These are phyloP conservation scores for Sinocyclocheilus grahami DNA, from an alignment of 2,113 vertebrate genomes.

Conservation along the genomic window DNA sequence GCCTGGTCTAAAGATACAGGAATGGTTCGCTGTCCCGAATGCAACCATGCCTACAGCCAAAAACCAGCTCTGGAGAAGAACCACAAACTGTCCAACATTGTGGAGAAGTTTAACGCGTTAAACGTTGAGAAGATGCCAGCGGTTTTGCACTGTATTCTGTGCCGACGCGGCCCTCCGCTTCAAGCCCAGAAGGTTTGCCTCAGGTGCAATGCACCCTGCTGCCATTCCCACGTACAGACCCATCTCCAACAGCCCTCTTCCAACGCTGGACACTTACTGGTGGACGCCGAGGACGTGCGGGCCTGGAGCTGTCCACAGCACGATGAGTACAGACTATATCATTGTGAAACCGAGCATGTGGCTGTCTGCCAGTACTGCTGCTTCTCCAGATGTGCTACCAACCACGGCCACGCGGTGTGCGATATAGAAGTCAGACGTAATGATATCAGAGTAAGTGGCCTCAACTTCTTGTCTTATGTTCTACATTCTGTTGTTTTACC, in stretches of 20 bases:
- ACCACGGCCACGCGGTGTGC: constrained; percentile 93
- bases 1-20: constrained; percentile 93
- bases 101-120: constrained; percentile 94
- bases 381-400: constrained; percentile 92
- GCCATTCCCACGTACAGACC: constrained; percentile 94
- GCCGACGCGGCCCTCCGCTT: constrained; percentile 89
- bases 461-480: neutral
- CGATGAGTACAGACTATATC: constrained; percentile 95
- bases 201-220: constrained; percentile 97
- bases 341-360: constrained; percentile 97
- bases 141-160: constrained; percentile 91
- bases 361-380: constrained; percentile 98
- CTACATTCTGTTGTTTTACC: neutral
- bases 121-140: constrained; percentile 88
- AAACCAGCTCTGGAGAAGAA: constrained; percentile 96
- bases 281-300: constrained; percentile 91
- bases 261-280: constrained; percentile 93
- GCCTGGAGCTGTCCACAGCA: constrained; percentile 98
- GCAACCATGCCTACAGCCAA: constrained; percentile 95
- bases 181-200: constrained; percentile 95
- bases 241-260: constrained; percentile 96
- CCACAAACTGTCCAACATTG: constrained; percentile 97
- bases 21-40: constrained; percentile 93
- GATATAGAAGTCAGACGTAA: constrained; percentile 93
- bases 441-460: constrained; percentile 89